Evolutionary conservation across 2,797 vertebrate species (phyloP).

Genomic region (Esox masquinongy): DNA sequence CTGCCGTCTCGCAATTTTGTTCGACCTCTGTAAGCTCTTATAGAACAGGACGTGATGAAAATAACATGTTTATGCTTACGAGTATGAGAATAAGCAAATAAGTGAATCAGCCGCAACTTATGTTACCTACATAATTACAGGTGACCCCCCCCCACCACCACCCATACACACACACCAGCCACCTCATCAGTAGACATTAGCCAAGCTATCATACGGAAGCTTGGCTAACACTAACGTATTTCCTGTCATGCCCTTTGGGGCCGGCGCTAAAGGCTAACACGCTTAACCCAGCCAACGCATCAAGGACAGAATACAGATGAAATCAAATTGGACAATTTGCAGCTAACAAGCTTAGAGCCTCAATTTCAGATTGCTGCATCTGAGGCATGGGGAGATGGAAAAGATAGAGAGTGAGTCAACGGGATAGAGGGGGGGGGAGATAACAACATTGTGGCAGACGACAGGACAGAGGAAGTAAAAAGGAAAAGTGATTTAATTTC

Average conservation of each 20-base stretch:
- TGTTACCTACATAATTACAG: neutral
- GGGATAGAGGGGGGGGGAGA: constrained; percentile 19
- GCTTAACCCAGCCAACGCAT: constrained; percentile 56
- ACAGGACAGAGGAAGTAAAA: constrained; percentile 53
- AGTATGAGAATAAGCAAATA: neutral
- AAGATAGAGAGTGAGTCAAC: neutral
- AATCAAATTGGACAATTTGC: constrained; percentile 68
- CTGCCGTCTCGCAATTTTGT: neutral
- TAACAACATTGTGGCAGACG: constrained; percentile 54
- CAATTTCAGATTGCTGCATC: constrained; percentile 45
- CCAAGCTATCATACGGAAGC: constrained; percentile 42
- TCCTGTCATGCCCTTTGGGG: constrained; percentile 42
- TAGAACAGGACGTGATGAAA: neutral
- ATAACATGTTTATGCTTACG: no score
- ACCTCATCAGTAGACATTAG: constrained; percentile 1
- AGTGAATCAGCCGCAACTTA: neutral
- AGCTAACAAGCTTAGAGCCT: constrained; percentile 66
- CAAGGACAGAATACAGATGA: constrained; percentile 64
- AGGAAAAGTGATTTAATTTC: constrained; percentile 69
- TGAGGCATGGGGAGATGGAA: neutral
- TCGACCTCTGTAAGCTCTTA: neutral
- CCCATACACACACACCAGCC: neutral
- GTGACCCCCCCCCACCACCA: neutral
- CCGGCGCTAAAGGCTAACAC: constrained; percentile 38
- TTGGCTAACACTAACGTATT: constrained; percentile 38